phyloP scores from a whole-genome alignment of 2,888 invertebrate species.

The Zonitis immaculata region DNA sequence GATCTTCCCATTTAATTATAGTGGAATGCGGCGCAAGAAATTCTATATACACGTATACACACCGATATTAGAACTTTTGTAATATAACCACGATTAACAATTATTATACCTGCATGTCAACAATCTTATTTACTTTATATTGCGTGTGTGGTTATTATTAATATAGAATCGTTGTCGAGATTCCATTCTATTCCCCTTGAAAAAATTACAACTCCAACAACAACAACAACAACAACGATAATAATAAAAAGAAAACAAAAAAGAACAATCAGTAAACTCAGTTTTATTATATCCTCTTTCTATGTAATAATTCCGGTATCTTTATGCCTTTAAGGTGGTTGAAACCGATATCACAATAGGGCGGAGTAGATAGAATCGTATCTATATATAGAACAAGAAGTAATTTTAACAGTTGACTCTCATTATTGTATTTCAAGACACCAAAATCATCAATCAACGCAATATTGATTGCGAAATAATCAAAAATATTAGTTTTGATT shows the following conservation, averaged over 20 bases:
- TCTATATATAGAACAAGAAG: background rate
- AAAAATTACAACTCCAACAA: background rate
- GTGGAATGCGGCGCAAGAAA: too few relatives aligned
- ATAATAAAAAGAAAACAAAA: background rate
- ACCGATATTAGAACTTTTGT: slow-evolving; percentile 18
- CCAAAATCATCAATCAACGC: too few relatives aligned
- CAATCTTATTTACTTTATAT: slow-evolving; percentile 11
- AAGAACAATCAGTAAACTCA: background rate
- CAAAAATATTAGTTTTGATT: too few relatives aligned
- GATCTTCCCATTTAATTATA: background rate
- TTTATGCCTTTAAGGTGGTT: slow-evolving; percentile 1
- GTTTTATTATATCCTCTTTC: slow-evolving; percentile 6
- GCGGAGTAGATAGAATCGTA: background rate
- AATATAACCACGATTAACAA: slow-evolving; percentile 9
- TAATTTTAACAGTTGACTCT: background rate
- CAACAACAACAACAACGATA: background rate
- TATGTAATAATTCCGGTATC: slow-evolving; percentile 5
- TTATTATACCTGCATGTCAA: slow-evolving; percentile 8
- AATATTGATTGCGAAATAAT: too few relatives aligned
- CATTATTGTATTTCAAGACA: too few relatives aligned
- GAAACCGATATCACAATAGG: background rate
- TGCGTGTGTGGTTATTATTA: too few relatives aligned
- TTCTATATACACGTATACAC: slow-evolving; percentile 17
- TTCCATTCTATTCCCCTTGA: too few relatives aligned
- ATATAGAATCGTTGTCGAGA: too few relatives aligned